Conservation (phyloP, 1,140 invertebrate species). For the Luehdorfia chinensis region DNA sequence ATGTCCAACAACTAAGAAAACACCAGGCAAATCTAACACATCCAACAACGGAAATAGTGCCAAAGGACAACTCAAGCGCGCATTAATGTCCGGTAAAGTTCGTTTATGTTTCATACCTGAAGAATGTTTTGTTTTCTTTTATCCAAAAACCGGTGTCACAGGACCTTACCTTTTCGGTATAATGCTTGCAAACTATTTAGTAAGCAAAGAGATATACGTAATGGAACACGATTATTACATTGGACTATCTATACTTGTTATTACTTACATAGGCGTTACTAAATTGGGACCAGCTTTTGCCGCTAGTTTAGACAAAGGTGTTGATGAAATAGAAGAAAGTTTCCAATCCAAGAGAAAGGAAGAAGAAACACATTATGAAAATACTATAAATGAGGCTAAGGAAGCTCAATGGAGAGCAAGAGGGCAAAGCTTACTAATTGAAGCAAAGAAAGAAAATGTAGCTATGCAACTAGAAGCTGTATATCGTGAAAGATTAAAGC, state of each 20-base stretch:
- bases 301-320: conserved; percentile 80
- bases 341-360: conserved; percentile 35
- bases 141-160: conserved; percentile 94
- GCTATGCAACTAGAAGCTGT: conserved; percentile 92
- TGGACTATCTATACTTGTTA: conserved; percentile 84
- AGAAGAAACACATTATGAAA: conserved; percentile 43
- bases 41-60: too few species aligned
- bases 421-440: conserved; percentile 86
- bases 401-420: conserved; percentile 85
- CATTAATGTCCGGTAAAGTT: conserved; percentile 28
- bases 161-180: conserved; percentile 91
- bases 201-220: conserved; percentile 95
- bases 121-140: conserved; percentile 88
- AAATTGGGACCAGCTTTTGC: conserved; percentile 84
- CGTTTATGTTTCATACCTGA: conserved; percentile 54
- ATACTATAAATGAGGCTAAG: conserved; percentile 82
- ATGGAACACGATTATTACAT: conserved; percentile 94
- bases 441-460: conserved; percentile 94
- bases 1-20: conserved; percentile 8
- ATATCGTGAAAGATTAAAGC: conserved; percentile 82
- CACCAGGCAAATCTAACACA: too few species aligned
- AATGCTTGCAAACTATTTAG: conserved; percentile 85
- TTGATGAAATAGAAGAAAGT: conserved; percentile 78
- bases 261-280: conserved; percentile 81
- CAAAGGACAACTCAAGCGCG: conserved; percentile 26